Percentiles rank a stretch among this genome's conserved stretches.
Evolutionary conservation across 2,797 vertebrate genomes (phyloP).

Genomic region (Malurus leucopterus): DNA sequence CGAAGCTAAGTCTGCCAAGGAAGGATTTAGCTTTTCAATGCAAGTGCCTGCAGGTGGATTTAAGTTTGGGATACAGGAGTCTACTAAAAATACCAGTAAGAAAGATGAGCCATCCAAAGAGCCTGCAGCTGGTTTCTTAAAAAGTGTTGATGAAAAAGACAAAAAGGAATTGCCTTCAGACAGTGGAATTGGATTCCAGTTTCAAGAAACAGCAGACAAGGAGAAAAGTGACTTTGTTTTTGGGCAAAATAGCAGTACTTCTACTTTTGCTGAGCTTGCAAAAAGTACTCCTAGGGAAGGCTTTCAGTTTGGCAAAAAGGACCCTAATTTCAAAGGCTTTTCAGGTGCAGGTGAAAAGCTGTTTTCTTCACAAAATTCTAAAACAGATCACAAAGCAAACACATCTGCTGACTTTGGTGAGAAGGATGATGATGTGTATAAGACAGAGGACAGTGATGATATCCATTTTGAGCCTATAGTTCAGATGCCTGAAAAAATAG

Average conservation of each 20-base stretch:
- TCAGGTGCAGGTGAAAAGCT: conserved; percentile 84
- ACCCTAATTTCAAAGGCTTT: conserved; percentile 89
- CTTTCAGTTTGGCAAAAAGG: conserved; percentile 85
- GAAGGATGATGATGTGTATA: conserved; percentile 89
- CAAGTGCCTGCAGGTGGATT: conserved; percentile 73
- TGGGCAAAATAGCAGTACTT: conserved; percentile 72
- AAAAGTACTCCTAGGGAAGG: conserved; percentile 72
- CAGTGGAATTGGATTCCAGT: neutral
- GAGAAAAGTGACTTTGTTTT: conserved; percentile 67
- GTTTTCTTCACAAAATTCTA: conserved; percentile 76
- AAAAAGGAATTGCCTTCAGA: conserved; percentile 70
- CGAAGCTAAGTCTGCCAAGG: conserved; percentile 69
- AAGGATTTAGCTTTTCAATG: conserved; percentile 84
- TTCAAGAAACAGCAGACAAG: conserved; percentile 46
- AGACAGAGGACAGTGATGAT: conserved; percentile 92
- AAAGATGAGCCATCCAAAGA: conserved; percentile 49
- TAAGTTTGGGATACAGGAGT: conserved; percentile 88
- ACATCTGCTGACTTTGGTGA: conserved; percentile 74
- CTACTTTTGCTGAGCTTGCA: conserved; percentile 91
- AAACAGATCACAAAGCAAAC: conserved; percentile 68
- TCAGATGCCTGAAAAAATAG: conserved; percentile 94
- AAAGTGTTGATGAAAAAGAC: conserved; percentile 76
- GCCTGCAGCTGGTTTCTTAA: conserved; percentile 72
- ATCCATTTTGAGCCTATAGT: conserved; percentile 99
- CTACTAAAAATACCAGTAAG: conserved; percentile 55